A percentile compares a stretch with the other conserved stretches of the same genome.
Evolutionary conservation across 2,113 vertebrate species (phyloP).

Genomic region (Tupaia chinensis): DNA sequence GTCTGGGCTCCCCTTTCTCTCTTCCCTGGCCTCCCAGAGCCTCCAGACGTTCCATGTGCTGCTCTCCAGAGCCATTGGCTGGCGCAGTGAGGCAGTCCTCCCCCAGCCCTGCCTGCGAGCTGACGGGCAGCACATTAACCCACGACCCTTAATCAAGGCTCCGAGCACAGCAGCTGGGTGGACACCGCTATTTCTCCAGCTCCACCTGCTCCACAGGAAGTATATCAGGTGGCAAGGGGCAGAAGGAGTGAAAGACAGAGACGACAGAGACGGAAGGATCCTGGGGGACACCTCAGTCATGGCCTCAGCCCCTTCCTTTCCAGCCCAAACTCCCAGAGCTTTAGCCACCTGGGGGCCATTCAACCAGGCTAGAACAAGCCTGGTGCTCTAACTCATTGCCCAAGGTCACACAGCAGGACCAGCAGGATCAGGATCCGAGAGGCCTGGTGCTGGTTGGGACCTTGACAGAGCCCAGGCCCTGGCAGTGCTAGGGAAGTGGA

Average conservation of each 20-base stretch:
- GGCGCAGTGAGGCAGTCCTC: background rate
- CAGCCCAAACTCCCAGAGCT: background rate
- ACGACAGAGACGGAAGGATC: background rate
- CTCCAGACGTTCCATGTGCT: background rate
- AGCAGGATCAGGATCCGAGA: background rate
- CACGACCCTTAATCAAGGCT: constrained; percentile 57
- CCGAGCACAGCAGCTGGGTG: background rate
- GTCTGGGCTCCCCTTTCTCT: background rate
- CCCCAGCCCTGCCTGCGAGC: background rate
- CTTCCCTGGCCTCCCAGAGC: background rate
- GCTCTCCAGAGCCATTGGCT: background rate
- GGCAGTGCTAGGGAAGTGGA: background rate
- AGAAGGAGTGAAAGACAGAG: background rate
- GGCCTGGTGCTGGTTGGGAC: background rate
- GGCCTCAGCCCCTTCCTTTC: background rate
- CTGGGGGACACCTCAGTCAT: background rate
- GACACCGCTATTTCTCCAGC: background rate
- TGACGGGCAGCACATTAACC: constrained; percentile 58
- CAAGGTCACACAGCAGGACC: too few species aligned
- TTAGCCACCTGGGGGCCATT: too few species aligned
- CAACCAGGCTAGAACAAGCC: background rate
- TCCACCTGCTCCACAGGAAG: constrained; percentile 54
- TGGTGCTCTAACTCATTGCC: too few species aligned
- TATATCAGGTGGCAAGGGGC: constrained; percentile 7
- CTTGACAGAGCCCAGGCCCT: background rate